Conservation (phyloP, 2,888 invertebrate species). For the Xiphydria camelus region DNA sequence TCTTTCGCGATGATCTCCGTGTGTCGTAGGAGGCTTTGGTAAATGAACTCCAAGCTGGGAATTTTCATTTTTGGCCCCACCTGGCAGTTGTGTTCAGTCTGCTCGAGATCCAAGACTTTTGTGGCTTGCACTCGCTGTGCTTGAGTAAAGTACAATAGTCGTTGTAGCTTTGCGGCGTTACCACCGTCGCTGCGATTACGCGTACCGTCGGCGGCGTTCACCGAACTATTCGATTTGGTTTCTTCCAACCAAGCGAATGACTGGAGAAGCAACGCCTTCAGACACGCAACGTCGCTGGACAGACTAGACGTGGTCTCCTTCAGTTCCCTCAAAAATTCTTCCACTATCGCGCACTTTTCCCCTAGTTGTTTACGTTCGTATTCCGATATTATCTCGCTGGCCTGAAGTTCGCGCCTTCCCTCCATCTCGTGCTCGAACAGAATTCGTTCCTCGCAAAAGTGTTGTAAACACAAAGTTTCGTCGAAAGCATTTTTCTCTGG, state of each 20-base stretch:
- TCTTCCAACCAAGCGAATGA: constrained; percentile 65
- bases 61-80: constrained; percentile 61
- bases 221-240: constrained; percentile 59
- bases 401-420: constrained; percentile 30
- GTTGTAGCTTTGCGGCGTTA: constrained; percentile 71
- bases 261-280: constrained; percentile 62
- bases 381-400: constrained; percentile 63
- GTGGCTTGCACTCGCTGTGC: constrained; percentile 75
- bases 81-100: constrained; percentile 62
- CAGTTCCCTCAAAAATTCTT: constrained; percentile 67
- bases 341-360: constrained; percentile 61
- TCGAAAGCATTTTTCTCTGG: constrained; percentile 37
- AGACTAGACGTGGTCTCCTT: constrained; percentile 65
- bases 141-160: constrained; percentile 72
- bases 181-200: constrained; percentile 71
- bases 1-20: constrained; percentile 69
- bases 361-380: constrained; percentile 63
- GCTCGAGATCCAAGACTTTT: constrained; percentile 74
- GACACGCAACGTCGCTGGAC: constrained; percentile 63
- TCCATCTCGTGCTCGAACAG: constrained; percentile 49
- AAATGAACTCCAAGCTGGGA: constrained; percentile 76
- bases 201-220: constrained; percentile 30
- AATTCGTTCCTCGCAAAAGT: constrained; percentile 46
- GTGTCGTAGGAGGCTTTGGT: constrained; percentile 77
- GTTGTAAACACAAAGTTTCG: constrained; percentile 37